Conservation (phyloP, 2,888 invertebrate genomes). For the Lissonota sp. region DNA sequence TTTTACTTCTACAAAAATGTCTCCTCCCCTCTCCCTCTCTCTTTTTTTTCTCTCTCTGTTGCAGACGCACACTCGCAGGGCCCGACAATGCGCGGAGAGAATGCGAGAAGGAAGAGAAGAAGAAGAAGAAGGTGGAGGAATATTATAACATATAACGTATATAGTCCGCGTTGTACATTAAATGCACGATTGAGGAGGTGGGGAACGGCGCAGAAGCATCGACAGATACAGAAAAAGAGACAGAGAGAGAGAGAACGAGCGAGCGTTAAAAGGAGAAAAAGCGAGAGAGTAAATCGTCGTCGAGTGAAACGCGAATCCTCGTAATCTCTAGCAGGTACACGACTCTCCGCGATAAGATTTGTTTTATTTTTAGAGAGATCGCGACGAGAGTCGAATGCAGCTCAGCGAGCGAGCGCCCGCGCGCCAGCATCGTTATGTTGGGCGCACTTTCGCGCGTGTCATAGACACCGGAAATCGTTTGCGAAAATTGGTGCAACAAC, state of each 20-base stretch:
- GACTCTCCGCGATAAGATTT: conserved; percentile 47
- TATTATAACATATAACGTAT: conserved; percentile 14
- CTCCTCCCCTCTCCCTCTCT: conserved; percentile 8
- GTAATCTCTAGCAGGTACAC: conserved; percentile 53
- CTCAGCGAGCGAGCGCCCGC: too few species aligned
- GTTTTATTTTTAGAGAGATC: conserved; percentile 57
- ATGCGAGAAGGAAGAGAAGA: conserved; percentile 7
- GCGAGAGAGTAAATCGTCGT: conserved; percentile 14
- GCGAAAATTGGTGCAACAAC: background rate
- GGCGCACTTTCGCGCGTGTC: background rate
- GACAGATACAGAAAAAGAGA: conserved; percentile 19
- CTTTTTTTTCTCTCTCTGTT: conserved; percentile 40
- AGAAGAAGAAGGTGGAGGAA: conserved; percentile 25
- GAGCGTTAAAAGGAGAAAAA: background rate
- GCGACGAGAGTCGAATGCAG: conserved; percentile 10
- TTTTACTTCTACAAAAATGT: conserved; percentile 50
- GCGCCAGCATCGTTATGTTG: background rate
- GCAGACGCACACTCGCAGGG: background rate
- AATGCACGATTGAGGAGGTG: conserved; percentile 23
- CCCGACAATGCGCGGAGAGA: conserved; percentile 31
- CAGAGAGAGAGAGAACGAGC: conserved; percentile 4
- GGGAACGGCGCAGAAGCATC: conserved; percentile 2
- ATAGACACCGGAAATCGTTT: background rate
- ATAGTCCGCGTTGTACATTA: conserved; percentile 10
- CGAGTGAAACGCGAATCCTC: conserved; percentile 53